Percentiles rank a stretch among this genome's conserved stretches.
phyloP scores from a whole-genome alignment of 2,888 invertebrate genomes.

The Latheticus oryzae region DNA sequence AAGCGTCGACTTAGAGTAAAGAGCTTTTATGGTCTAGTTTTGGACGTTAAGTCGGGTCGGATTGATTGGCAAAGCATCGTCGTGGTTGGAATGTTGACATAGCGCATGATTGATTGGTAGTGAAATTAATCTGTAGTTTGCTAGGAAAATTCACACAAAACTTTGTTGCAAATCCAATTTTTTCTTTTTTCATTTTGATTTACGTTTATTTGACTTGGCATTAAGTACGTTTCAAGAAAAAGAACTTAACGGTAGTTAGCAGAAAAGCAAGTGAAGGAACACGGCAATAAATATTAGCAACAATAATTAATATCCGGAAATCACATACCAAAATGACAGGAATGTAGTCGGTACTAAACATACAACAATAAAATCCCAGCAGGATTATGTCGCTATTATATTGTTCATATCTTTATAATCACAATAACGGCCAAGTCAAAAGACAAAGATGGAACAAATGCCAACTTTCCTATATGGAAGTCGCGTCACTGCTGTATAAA shows the following conservation, averaged over 20 bases:
- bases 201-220: too few relatives aligned
- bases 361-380: conserved; percentile 34
- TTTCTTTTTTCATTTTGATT: too few relatives aligned
- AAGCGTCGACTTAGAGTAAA: conserved; percentile 33
- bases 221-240: conserved; percentile 1
- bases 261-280: conserved; percentile 39
- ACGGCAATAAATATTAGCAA: conserved; percentile 40
- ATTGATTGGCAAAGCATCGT: conserved; percentile 52
- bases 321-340: conserved; percentile 37
- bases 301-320: conserved; percentile 43
- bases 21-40: conserved; percentile 40
- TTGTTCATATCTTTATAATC: conserved; percentile 35
- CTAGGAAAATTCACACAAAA: conserved; percentile 28
- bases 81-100: conserved; percentile 58
- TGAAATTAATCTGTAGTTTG: conserved; percentile 59
- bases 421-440: conserved; percentile 15
- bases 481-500: conserved; percentile 27
- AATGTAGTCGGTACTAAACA: conserved; percentile 36
- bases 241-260: conserved; percentile 33
- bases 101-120: conserved; percentile 61
- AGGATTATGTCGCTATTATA: conserved; percentile 30
- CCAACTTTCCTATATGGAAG: conserved; percentile 27
- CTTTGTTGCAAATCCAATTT: conserved; percentile 6
- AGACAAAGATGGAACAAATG: conserved; percentile 4
- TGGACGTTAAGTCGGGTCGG: conserved; percentile 43